Conservation (phyloP, 1,140 invertebrate genomes). For the Drosophila saltans region DNA sequence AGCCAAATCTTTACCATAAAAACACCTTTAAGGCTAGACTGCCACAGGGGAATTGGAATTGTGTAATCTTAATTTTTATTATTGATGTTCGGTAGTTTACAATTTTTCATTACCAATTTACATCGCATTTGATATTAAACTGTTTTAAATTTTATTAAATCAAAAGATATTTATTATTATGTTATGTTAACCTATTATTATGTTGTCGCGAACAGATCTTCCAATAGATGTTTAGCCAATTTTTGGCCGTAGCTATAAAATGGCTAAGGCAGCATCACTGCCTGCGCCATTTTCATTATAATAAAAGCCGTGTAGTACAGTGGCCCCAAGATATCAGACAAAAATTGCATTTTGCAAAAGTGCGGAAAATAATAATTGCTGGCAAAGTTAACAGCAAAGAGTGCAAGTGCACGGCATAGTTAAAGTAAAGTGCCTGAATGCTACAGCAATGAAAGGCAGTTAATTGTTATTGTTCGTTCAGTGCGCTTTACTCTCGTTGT, state of each 20-base stretch:
- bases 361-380: constrained; percentile 51
- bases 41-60: too few relatives aligned
- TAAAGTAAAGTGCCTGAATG: constrained; percentile 21
- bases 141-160: too few relatives aligned
- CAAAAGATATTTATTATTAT: too few relatives aligned
- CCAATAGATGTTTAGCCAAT: background rate
- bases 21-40: too few relatives aligned
- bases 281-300: constrained; percentile 72
- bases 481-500: constrained; percentile 54
- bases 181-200: too few relatives aligned
- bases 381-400: constrained; percentile 23
- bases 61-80: too few relatives aligned
- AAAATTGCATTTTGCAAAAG: constrained; percentile 62
- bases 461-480: constrained; percentile 38
- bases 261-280: background rate
- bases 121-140: too few relatives aligned
- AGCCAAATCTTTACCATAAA: too few relatives aligned
- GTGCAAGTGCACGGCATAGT: background rate
- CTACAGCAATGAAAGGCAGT: constrained; percentile 61
- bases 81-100: too few relatives aligned
- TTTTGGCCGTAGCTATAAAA: background rate
- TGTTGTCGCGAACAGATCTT: too few relatives aligned
- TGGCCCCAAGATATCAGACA: constrained; percentile 61
- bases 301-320: constrained; percentile 62
- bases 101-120: too few relatives aligned